phyloP scores from a whole-genome alignment of 2,888 invertebrate species.

The Drosophila cyrtoloma region DNA sequence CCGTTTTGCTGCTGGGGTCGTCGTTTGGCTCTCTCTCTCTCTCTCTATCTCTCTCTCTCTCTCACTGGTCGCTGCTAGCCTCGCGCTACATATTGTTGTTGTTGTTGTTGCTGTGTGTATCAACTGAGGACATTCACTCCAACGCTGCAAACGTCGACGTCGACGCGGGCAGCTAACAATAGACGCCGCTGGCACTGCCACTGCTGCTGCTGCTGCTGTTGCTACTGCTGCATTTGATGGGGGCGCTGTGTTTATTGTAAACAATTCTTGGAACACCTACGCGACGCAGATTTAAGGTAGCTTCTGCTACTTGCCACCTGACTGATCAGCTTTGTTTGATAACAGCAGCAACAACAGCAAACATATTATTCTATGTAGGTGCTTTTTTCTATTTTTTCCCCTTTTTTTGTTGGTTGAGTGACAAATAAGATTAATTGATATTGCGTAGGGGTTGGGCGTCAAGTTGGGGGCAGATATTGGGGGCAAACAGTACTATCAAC shows the following conservation, averaged over 20 bases:
- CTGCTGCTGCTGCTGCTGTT: constrained; percentile 31
- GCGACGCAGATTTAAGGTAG: constrained; percentile 73
- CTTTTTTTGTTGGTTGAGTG: constrained; percentile 68
- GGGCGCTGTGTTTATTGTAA: constrained; percentile 65
- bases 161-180: constrained; percentile 71
- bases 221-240: constrained; percentile 49
- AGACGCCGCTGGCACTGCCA: constrained; percentile 66
- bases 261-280: constrained; percentile 79
- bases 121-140: constrained; percentile 85
- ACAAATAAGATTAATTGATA: constrained; percentile 82
- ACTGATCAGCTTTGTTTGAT: constrained; percentile 81
- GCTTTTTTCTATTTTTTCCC: constrained; percentile 21
- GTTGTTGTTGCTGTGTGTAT: constrained; percentile 80
- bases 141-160: constrained; percentile 46
- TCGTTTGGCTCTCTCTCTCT: constrained; percentile 29
- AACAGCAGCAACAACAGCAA: constrained; percentile 53
- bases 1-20: constrained; percentile 8
- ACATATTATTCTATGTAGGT: constrained; percentile 26
- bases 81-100: constrained; percentile 82
- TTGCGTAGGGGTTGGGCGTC: constrained; percentile 18
- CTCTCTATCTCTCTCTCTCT: constrained; percentile 36
- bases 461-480: constrained; percentile 8
- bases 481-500: constrained; percentile 41
- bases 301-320: constrained; percentile 77
- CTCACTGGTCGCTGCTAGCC: constrained; percentile 71